Base-by-base conservation (phyloP, 2,888 invertebrate species). In the Meteorus cinctellus region DNA sequence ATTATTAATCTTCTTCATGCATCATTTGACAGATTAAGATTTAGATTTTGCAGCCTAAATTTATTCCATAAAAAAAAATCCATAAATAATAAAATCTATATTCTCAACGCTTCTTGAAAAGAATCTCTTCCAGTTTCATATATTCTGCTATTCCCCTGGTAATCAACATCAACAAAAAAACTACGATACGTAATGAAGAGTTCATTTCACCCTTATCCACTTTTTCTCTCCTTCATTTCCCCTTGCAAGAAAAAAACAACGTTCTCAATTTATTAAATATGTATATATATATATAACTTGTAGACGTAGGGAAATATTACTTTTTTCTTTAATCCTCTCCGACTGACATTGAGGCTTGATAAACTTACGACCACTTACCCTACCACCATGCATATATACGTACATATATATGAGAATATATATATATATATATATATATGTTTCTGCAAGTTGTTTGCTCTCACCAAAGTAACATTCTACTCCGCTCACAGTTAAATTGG, bases 401-500 rank as follows among this genome's bases (percentile, higher is more conserved):
- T 8, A 45, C 16, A 14, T 14, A 45, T 4, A 45, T 12, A 45
- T n/a, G n/a, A n/a, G n/a, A 2, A 45, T 45, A 45, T 48, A 45
- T 67, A 67, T 24, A 72, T 71, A 73, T 76, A 45, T 66, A 68
- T 27, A 71, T 72, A 72, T 75, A 73, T 68, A 55, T 73, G 67
- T 60, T 74, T 65, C 36, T 66, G 74, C 73, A 78, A 81, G 78
- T 81, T 81, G 79, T 81, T 80, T 81, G 77, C 78, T 76, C 74
- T 72, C 63, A 45, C 70, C 55, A 65, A 68, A 77, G 78, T 80
- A 80, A 81, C 79, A 81, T 81, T 80, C 81, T 79, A 81, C 79
- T 80, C 80, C 29, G 78, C 74, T 79, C 78, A 77, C 81, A 80
- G 81, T 81, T 81, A 81, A 81, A 81, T 81, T 81, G 81, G 81